Percentiles rank a stretch among this genome's conserved stretches.
Conservation (phyloP, 2,113 vertebrate genomes). For the Cnemophilus loriae region DNA sequence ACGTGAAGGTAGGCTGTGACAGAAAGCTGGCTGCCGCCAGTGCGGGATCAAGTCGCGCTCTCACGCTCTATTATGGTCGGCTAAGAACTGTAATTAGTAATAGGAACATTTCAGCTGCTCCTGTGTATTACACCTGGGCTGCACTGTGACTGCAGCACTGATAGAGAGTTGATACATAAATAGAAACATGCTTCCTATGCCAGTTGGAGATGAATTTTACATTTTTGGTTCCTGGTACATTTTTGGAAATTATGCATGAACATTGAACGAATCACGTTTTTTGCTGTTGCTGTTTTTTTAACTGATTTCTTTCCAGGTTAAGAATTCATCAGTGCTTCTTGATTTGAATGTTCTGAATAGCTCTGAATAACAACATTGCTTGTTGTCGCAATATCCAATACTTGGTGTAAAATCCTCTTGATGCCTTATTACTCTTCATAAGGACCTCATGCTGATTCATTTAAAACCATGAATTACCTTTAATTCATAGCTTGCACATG, state of each 20-base stretch:
- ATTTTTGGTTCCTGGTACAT: not conserved
- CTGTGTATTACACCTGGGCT: not conserved
- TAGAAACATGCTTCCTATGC: not conserved
- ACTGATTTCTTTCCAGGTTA: conserved; percentile 5
- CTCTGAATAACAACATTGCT: conserved; percentile 61
- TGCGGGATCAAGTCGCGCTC: not conserved
- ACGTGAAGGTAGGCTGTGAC: not conserved
- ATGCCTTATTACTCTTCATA: conserved; percentile 72
- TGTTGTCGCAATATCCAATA: conserved; percentile 70
- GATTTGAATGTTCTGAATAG: conserved; percentile 46
- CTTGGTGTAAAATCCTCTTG: conserved; percentile 69
- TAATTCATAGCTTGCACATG: conserved; percentile 69
- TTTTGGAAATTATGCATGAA: not conserved
- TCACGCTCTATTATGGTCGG: not conserved
- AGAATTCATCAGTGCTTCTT: conserved; percentile 31
- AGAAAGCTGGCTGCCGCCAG: not conserved
- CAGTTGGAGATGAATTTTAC: not conserved
- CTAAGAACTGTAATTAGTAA: not conserved
- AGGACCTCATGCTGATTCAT: conserved; percentile 69
- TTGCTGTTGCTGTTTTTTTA: not conserved
- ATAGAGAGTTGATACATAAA: not conserved
- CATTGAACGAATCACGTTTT: not conserved
- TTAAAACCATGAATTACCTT: conserved; percentile 75
- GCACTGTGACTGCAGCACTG: not conserved
- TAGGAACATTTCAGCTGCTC: not conserved